phyloP scores from a whole-genome alignment of 2,797 vertebrate species.

The Falco concolor region DNA sequence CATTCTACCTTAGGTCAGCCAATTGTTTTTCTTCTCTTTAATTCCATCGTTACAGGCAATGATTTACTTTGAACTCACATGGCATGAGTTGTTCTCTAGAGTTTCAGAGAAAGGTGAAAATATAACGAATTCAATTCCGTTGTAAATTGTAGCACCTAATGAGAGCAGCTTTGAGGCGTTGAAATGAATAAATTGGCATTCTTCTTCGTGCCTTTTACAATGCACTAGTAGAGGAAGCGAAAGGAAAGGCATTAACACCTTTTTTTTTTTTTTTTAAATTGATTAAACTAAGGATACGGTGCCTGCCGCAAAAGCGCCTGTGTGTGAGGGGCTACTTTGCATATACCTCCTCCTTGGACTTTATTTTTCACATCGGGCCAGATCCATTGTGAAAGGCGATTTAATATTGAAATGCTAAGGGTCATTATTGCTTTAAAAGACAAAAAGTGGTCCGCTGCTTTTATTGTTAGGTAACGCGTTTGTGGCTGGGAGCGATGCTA shows the following conservation, averaged over 20 bases:
- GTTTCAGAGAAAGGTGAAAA: constrained; percentile 43
- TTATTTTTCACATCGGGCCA: background rate
- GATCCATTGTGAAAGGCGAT: background rate
- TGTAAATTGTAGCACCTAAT: background rate
- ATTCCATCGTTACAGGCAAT: background rate
- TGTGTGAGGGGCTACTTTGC: background rate
- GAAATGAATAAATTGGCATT: background rate
- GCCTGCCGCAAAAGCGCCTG: background rate
- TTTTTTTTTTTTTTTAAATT: background rate
- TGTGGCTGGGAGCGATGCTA: background rate
- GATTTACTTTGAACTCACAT: background rate
- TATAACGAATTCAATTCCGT: background rate
- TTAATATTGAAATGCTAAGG: constrained; percentile 6
- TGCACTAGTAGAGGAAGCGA: background rate
- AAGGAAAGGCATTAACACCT: background rate
- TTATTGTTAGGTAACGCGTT: background rate
- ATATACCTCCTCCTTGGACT: background rate
- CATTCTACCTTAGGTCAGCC: constrained; percentile 69
- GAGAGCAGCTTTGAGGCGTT: constrained; percentile 1
- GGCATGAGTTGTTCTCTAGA: background rate
- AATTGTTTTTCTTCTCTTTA: constrained; percentile 61
- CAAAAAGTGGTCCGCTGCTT: constrained; percentile 20
- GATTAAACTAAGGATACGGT: background rate
- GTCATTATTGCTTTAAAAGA: constrained; percentile 11
- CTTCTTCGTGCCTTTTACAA: background rate